These are phyloP conservation scores for Morinoia aosen DNA, from an alignment of 2,888 invertebrate genomes.

Conservation along the genomic window DNA sequence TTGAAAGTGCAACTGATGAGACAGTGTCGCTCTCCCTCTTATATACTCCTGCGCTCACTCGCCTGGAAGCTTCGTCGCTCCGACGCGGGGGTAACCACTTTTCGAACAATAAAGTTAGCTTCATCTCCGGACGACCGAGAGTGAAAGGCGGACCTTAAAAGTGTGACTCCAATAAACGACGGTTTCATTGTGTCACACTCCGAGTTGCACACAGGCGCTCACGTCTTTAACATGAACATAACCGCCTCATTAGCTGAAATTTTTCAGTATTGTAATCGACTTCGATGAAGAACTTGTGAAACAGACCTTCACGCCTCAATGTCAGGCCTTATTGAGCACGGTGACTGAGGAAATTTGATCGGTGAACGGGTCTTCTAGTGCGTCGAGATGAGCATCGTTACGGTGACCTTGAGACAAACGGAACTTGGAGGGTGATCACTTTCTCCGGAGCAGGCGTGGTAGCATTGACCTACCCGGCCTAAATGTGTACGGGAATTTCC, in stretches of 20 bases:
- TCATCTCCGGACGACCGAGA: conserved; percentile 25
- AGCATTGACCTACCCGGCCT: neutral
- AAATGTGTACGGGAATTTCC: neutral
- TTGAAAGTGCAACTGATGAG: neutral
- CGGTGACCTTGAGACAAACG: neutral
- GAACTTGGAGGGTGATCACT: neutral
- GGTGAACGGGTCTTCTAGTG: neutral
- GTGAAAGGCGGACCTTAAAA: conserved; percentile 42
- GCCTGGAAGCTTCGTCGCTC: neutral
- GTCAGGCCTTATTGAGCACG: neutral
- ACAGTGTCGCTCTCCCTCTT: conserved; percentile 20
- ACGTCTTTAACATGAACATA: conserved; percentile 11
- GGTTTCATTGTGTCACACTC: conserved; percentile 12
- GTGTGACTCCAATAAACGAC: conserved; percentile 5
- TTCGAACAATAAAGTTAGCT: conserved; percentile 38
- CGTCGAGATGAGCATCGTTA: neutral
- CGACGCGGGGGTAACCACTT: conserved; percentile 34
- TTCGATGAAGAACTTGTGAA: neutral
- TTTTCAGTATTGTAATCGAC: neutral
- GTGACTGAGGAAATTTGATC: neutral
- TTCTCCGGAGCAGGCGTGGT: neutral
- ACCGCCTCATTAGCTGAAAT: neutral
- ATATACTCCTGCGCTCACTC: conserved; percentile 14
- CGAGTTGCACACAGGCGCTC: neutral
- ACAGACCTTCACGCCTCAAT: neutral